Base-by-base conservation (phyloP, 1,140 invertebrate species). In the Hylaeus volcanicus region DNA sequence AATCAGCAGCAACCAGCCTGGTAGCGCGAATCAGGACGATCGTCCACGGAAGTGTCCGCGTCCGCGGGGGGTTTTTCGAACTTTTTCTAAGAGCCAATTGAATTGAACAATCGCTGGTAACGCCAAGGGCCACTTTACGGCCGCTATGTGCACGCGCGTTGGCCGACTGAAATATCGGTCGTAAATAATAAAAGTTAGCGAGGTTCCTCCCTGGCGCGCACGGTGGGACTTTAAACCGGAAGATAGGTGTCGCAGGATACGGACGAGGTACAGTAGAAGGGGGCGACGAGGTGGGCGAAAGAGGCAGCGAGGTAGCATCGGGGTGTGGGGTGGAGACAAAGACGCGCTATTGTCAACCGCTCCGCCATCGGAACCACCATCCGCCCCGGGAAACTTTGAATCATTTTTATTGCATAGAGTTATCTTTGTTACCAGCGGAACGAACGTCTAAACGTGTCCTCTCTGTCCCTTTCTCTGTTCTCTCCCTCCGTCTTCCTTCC, bases 361-460 rank as follows among this genome's bases (percentile, higher is more conserved):
- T 92, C 90, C 90, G 89, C 91, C 92, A 93, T 93, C 93, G 92
- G 93, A 93, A 93, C 93, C 91, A 89, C 92, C 92, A 93, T 93
- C 92, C 93, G 90, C 92, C 90, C 92, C 93, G 93, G 93, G 93
- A 93, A 93, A 93, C 93, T 93, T 93, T 93, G 93, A 93, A 93
- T 93, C 93, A 93, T 93, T 93, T 93, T 93, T 93, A 93, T 93
- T 93, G 93, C 93, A 93, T 93, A 92, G 93, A 93, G 92, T 93
- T 93, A 93, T 93, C 93, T 93, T 93, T 93, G 92, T 93, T 93
- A 93, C 88, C 90, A 91, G 89, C 91, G 91, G 90, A 91, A 92
- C 91, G 91, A 93, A 92, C 92, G 91, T 93, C 92, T 93, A 92
- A 93, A 92, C 91, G 91, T 82, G 86, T 88, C 86, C 86, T 81